These are phyloP conservation scores for Eidolon helvum DNA, from an alignment of 2,113 vertebrate genomes.

Conservation along the genomic window DNA sequence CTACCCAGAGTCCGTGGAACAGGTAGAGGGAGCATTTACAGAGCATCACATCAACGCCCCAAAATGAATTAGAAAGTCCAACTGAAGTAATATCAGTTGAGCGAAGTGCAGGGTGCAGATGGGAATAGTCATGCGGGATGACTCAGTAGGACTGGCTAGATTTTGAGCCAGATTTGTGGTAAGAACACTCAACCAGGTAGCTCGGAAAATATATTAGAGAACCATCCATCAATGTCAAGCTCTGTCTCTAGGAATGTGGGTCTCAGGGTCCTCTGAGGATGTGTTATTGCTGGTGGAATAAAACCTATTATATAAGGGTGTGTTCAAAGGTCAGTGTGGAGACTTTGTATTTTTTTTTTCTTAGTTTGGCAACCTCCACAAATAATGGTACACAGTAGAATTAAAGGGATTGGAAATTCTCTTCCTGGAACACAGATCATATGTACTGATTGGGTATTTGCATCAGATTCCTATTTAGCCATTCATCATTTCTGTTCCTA, in stretches of 20 bases:
- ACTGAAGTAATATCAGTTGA: neutral
- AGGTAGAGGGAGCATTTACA: neutral
- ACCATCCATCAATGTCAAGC: constrained; percentile 46
- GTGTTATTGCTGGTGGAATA: neutral
- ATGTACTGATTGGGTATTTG: constrained; percentile 76
- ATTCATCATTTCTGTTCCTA: constrained; percentile 71
- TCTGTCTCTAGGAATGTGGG: constrained; percentile 19
- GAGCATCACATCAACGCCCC: neutral
- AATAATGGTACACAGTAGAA: constrained; percentile 42
- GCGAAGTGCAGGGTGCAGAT: neutral
- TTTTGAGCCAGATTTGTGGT: constrained; percentile 57
- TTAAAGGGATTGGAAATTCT: constrained; percentile 70
- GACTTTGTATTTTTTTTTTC: constrained; percentile 38
- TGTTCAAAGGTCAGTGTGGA: constrained; percentile 29
- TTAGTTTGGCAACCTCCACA: constrained; percentile 28
- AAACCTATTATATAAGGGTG: constrained; percentile 7
- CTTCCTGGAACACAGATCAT: constrained; percentile 81
- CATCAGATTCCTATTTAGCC: constrained; percentile 75
- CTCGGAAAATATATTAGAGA: constrained; percentile 61
- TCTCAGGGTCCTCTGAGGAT: constrained; percentile 31
- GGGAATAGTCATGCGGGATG: neutral
- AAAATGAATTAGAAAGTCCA: neutral
- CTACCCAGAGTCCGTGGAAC: neutral
- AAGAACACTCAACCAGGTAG: constrained; percentile 54
- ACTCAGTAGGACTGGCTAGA: constrained; percentile 32